Evolutionary conservation across 2,888 invertebrate genomes (phyloP), one percentile per base, ranked within the genome.

Genomic region (Scaptomyza cyrtandrae): DNA sequence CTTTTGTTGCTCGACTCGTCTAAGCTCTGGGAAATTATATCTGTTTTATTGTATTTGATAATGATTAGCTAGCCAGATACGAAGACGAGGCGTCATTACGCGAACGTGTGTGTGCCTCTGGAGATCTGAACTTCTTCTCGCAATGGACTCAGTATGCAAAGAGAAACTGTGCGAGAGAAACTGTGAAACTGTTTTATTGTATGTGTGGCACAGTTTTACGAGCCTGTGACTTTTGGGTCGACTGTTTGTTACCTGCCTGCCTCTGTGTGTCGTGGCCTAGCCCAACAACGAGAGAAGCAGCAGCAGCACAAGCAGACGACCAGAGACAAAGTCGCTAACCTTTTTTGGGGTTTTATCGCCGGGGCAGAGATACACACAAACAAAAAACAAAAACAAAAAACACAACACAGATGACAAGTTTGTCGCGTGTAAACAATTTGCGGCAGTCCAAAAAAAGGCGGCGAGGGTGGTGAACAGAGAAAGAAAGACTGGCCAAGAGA

Each of bases 371-470:
- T 49, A 65, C 62, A 78, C 77, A 72, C 60, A 29, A 6, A 33
- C 9, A 35, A 33, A 10, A 35, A 39, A n/a, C n/a, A n/a, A n/a
- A n/a, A n/a, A n/a, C n/a, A 67, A 57, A 73, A 60, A 61, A 45
- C 61, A 72, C 46, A 77, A 59, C 72, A 62, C 50, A 71, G 57
- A 82, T 87, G 83, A 84, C 83, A 87, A 84, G 86, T 84, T 84
- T 84, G 83, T 87, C 88, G 86, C 83, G 83, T 86, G 83, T 82
- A 84, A 84, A 87, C 88, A 84, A 82, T 77, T 68, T 65, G 83
- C 78, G 86, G 86, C 78, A 67, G 71, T 63, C 86, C 78, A 77
- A 54, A 63, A 75, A 71, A 68, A 65, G 74, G 66, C 65, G 78
- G 85, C 41, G 79, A 85, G 81, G 81, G 86, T 78, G 84, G 68